These are phyloP conservation scores for Cheilosia vulpina DNA, from an alignment of 2,888 invertebrate species.

Conservation along the genomic window DNA sequence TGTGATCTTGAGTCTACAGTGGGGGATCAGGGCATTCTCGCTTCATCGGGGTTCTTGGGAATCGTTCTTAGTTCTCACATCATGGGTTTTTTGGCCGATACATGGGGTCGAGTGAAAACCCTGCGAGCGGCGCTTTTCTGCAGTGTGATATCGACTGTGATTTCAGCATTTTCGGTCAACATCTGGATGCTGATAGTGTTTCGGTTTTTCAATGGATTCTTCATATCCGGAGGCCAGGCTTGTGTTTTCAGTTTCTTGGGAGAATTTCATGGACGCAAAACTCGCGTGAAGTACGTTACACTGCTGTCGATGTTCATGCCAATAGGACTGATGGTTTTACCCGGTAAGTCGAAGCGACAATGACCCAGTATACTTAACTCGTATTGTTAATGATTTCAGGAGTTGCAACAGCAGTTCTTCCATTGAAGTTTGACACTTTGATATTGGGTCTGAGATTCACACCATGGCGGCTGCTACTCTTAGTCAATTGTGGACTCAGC, in stretches of 20 bases:
- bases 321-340: constrained; percentile 85
- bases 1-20: constrained; percentile 87
- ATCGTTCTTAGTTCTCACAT: constrained; percentile 90
- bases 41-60: constrained; percentile 88
- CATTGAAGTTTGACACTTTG: constrained; percentile 84
- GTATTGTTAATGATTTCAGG: constrained; percentile 82
- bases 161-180: constrained; percentile 86
- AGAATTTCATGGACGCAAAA: constrained; percentile 85
- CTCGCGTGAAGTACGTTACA: constrained; percentile 85
- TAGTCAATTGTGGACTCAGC: constrained; percentile 87
- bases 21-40: constrained; percentile 86
- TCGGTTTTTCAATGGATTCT: constrained; percentile 88
- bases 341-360: constrained; percentile 81
- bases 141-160: constrained; percentile 85
- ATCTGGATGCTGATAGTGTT: constrained; percentile 86
- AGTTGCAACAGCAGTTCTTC: constrained; percentile 88
- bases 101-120: constrained; percentile 87
- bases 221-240: constrained; percentile 84
- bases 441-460: constrained; percentile 86
- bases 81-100: constrained; percentile 92
- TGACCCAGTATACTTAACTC: neutral
- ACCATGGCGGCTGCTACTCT: constrained; percentile 86
- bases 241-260: constrained; percentile 86
- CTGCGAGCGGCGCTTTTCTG: constrained; percentile 84
- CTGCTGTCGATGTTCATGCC: constrained; percentile 86